Conservation (phyloP, 1,140 invertebrate genomes). For the Drosophila sturtevanti region DNA sequence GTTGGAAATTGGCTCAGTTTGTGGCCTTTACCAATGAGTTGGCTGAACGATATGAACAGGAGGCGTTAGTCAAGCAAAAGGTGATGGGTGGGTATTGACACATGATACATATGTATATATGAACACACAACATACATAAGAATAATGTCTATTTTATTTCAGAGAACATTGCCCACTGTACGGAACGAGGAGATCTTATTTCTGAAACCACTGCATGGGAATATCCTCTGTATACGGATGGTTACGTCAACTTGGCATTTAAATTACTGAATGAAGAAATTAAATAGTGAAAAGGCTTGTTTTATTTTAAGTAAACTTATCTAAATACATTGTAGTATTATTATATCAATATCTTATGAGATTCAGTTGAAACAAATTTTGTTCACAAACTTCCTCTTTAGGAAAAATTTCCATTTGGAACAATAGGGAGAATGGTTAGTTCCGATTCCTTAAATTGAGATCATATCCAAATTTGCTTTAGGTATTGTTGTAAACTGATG, state of each 20-base stretch:
- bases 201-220: conserved; percentile 67
- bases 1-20: conserved; percentile 66
- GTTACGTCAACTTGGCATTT: conserved; percentile 56
- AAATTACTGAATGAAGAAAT: conserved; percentile 61
- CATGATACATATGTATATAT: too few relatives aligned
- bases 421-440: conserved; percentile 31
- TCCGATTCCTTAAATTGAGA: conserved; percentile 47
- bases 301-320: neutral
- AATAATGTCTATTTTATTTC: neutral
- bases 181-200: conserved; percentile 49
- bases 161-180: conserved; percentile 71
- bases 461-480: conserved; percentile 28
- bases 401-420: too few relatives aligned
- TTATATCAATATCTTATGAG: neutral
- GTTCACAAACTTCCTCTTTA: neutral
- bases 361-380: neutral
- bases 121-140: neutral
- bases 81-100: conserved; percentile 52
- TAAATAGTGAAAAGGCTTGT: conserved; percentile 13
- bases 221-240: conserved; percentile 65
- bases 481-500: conserved; percentile 20
- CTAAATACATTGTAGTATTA: neutral
- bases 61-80: conserved; percentile 49
- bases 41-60: conserved; percentile 52
- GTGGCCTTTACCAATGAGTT: conserved; percentile 58